Evolutionary conservation across 2,113 vertebrate species (phyloP).

Genomic region (Pelodiscus sinensis): DNA sequence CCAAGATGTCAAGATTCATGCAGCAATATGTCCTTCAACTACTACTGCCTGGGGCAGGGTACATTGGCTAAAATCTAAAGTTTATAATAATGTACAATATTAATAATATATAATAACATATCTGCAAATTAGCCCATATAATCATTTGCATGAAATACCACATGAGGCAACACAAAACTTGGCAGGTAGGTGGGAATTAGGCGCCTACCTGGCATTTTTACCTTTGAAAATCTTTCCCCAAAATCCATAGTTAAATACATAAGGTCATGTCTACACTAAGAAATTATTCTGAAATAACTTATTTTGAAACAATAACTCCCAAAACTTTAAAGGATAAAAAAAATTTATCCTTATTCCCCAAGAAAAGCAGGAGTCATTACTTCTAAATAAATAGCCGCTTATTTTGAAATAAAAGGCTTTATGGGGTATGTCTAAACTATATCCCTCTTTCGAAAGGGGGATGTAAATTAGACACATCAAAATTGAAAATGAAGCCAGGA

Average conservation of each 20-base stretch:
- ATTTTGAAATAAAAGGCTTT: too few species aligned
- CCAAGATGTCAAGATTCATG: neutral
- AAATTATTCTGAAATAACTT: too few species aligned
- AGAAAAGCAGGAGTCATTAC: too few species aligned
- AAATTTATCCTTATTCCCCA: too few species aligned
- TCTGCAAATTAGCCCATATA: neutral
- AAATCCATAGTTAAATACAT: neutral
- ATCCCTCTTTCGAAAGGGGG: too few species aligned
- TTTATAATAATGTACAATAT: neutral
- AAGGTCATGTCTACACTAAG: neutral
- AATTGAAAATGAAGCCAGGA: too few species aligned
- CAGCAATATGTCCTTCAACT: fast-evolving
- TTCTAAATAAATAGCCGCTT: too few species aligned
- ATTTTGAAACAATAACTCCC: too few species aligned
- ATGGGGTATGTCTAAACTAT: too few species aligned
- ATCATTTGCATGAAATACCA: neutral
- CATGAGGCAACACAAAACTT: neutral
- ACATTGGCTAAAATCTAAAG: fast-evolving
- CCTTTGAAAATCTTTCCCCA: neutral
- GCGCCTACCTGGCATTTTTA: neutral
- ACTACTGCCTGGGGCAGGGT: neutral
- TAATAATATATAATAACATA: neutral
- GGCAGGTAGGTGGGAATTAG: neutral
- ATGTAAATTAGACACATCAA: too few species aligned
- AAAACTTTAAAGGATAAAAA: too few species aligned